Evolutionary conservation across 2,797 vertebrate genomes (phyloP).

Genomic region (Schizothorax lantsangensis): DNA sequence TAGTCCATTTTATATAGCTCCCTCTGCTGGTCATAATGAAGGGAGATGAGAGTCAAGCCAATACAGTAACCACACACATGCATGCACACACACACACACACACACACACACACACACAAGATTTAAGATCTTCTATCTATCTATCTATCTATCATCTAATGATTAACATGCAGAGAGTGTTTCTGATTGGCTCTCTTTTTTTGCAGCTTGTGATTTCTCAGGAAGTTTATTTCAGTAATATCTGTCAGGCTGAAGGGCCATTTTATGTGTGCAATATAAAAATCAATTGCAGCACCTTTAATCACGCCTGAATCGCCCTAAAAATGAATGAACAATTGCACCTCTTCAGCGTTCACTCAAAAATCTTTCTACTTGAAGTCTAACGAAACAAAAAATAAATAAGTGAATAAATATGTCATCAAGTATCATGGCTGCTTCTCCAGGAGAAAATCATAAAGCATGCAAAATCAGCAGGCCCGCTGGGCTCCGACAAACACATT

Average conservation of each 20-base stretch:
- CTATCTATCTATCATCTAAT: neutral
- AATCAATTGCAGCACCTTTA: neutral
- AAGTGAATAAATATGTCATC: constrained; percentile 8
- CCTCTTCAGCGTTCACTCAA: neutral
- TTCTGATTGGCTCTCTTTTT: neutral
- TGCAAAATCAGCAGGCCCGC: constrained; percentile 1
- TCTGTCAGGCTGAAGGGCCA: constrained; percentile 18
- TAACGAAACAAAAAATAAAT: constrained; percentile 1
- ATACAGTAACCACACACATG: neutral
- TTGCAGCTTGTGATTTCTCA: neutral
- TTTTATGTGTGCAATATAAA: neutral
- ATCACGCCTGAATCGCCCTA: neutral
- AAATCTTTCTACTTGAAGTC: neutral
- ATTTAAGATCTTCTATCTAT: too few species aligned
- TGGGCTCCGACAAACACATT: constrained; percentile 13
- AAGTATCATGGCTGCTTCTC: neutral
- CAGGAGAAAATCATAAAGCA: constrained; percentile 7
- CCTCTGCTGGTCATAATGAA: constrained; percentile 59
- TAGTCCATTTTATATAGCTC: constrained; percentile 52
- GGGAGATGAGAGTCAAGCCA: neutral
- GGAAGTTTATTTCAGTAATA: neutral
- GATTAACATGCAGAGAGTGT: neutral
- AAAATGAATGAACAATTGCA: neutral
- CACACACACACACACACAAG: too few species aligned
- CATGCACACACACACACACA: neutral